A percentile compares a stretch with the other conserved stretches of the same genome.
These are phyloP conservation scores for Carollia perspicillata DNA, from an alignment of 2,113 vertebrate species.

Conservation along the genomic window DNA sequence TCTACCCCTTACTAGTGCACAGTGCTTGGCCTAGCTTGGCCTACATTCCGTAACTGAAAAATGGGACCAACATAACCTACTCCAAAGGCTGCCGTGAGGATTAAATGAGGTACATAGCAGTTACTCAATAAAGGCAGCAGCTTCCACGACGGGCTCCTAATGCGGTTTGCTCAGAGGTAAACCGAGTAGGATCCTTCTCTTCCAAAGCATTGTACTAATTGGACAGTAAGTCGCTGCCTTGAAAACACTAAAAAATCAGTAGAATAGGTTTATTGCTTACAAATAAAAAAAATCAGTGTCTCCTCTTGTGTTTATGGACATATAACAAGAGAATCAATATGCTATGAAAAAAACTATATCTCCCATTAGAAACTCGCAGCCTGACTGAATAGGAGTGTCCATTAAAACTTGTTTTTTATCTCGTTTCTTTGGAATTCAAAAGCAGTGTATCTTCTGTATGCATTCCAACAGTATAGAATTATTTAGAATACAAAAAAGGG, in stretches of 20 bases:
- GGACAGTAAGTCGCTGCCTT: neutral
- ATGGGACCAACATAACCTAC: neutral
- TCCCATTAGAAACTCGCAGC: constrained; percentile 34
- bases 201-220: neutral
- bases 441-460: constrained; percentile 5
- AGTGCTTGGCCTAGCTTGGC: neutral
- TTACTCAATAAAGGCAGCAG: neutral
- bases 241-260: constrained; percentile 24
- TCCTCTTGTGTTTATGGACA: constrained; percentile 48
- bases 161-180: neutral
- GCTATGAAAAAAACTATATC: constrained; percentile 49
- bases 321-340: constrained; percentile 51
- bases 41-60: neutral
- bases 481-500: neutral
- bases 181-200: neutral
- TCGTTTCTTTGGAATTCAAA: constrained; percentile 48
- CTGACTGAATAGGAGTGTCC: neutral
- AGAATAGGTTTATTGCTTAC: constrained; percentile 35
- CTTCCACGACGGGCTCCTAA: neutral
- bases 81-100: neutral
- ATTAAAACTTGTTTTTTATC: neutral
- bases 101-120: neutral
- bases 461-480: neutral
- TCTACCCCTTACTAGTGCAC: neutral
- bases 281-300: neutral